Conservation (phyloP, 1,140 invertebrate species). For the Riptortus pedestris region DNA sequence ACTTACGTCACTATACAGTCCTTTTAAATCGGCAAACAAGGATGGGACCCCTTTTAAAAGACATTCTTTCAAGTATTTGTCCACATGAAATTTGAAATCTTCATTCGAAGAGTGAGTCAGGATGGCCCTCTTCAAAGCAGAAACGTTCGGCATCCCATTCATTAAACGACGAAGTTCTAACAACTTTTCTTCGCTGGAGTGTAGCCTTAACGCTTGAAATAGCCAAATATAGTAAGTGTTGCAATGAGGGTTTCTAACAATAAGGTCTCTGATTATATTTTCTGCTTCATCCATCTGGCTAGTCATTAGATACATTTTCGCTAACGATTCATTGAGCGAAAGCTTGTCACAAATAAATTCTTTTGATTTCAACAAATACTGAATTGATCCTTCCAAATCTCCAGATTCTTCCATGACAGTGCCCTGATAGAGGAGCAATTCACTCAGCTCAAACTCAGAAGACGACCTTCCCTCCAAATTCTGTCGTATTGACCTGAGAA, state of each 20-base stretch:
- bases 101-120: constrained; percentile 65
- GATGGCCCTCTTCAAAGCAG: constrained; percentile 75
- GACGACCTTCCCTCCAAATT: constrained; percentile 66
- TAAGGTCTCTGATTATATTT: constrained; percentile 68
- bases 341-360: constrained; percentile 88
- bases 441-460: constrained; percentile 72
- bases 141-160: constrained; percentile 69
- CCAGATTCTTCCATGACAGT: constrained; percentile 89
- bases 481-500: constrained; percentile 88
- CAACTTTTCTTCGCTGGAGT: constrained; percentile 58
- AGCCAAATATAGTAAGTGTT: constrained; percentile 81
- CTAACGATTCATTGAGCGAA: constrained; percentile 76
- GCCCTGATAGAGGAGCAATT: constrained; percentile 92
- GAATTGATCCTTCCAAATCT: constrained; percentile 61
- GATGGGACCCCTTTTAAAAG: constrained; percentile 95
- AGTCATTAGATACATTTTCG: constrained; percentile 53
- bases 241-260: constrained; percentile 92
- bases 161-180: constrained; percentile 67
- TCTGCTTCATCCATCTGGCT: constrained; percentile 58
- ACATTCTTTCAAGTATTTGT: constrained; percentile 51
- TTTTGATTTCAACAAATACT: constrained; percentile 76
- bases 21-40: constrained; percentile 86
- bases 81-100: constrained; percentile 36
- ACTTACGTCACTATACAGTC: constrained; percentile 67
- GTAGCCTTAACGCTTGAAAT: constrained; percentile 67